A percentile compares a stretch with the other conserved stretches of the same genome.
These are phyloP conservation scores for Enteromius mattozi DNA, from an alignment of 2,797 vertebrate species.

Conservation along the genomic window DNA sequence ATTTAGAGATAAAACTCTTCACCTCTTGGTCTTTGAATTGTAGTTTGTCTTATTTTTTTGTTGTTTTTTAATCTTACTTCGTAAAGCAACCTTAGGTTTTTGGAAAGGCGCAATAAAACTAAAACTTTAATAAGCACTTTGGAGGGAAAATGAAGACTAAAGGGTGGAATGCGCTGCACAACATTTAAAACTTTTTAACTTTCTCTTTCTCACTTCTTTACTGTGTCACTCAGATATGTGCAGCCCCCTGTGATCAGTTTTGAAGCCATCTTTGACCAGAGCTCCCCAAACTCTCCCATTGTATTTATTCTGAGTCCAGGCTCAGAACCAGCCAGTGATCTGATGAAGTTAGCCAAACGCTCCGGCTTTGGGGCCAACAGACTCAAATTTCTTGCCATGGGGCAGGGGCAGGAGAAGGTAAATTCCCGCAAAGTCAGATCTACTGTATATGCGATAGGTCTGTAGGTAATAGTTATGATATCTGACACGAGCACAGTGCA, in stretches of 20 bases:
- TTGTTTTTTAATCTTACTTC: neutral
- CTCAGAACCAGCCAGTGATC: constrained; percentile 91
- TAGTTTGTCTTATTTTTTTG: neutral
- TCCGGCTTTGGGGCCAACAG: constrained; percentile 85
- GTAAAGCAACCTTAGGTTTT: neutral
- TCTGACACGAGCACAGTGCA: neutral
- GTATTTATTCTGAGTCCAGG: constrained; percentile 96
- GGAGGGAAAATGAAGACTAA: neutral
- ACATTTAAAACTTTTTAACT: neutral
- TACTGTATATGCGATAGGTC: neutral
- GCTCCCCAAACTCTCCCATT: constrained; percentile 89
- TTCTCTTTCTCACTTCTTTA: constrained; percentile 4
- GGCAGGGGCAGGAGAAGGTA: constrained; percentile 96
- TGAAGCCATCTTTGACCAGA: constrained; percentile 89
- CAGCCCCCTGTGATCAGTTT: constrained; percentile 96
- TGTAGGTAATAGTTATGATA: neutral
- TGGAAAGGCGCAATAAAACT: neutral
- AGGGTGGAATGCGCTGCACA: neutral
- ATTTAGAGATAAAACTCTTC: neutral
- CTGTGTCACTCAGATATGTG: constrained; percentile 82
- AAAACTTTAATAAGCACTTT: neutral
- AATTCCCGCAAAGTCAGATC: neutral
- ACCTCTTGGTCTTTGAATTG: neutral
- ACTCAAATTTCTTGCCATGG: constrained; percentile 95
- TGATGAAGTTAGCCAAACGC: constrained; percentile 90